phyloP scores from a whole-genome alignment of 2,888 invertebrate genomes.

The Miltochrista miniata region DNA sequence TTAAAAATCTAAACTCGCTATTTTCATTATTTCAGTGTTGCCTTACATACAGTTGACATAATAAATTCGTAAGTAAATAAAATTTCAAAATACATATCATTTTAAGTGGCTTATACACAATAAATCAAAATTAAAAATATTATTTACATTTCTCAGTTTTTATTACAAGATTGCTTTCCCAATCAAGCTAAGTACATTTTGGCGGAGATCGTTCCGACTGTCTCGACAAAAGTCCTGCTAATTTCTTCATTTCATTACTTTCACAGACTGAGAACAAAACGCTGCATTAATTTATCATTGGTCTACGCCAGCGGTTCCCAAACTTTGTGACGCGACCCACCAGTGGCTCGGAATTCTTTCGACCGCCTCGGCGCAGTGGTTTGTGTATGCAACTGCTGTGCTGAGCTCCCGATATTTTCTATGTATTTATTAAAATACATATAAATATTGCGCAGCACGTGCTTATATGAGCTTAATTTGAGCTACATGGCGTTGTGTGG shows the following conservation, averaged over 20 bases:
- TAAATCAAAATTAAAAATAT: constrained; percentile 8
- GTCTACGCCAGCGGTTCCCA: too few relatives aligned
- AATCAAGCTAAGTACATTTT: constrained; percentile 4
- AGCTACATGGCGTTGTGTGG: too few relatives aligned
- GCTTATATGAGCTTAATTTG: too few relatives aligned
- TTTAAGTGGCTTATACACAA: constrained; percentile 14
- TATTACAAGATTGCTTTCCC: background rate
- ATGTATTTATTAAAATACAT: too few relatives aligned
- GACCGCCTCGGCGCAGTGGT: too few relatives aligned
- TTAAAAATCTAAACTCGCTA: constrained; percentile 18
- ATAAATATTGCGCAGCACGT: too few relatives aligned
- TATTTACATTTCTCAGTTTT: constrained; percentile 26
- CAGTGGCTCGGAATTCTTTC: too few relatives aligned
- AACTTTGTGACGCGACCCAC: too few relatives aligned
- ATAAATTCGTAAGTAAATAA: background rate
- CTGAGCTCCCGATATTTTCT: too few relatives aligned
- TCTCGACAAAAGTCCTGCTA: background rate
- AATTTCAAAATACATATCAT: background rate
- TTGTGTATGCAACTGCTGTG: too few relatives aligned
- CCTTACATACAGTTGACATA: background rate
- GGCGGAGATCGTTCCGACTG: background rate
- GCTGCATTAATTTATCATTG: background rate
- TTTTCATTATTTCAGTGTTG: background rate
- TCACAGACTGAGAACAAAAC: constrained; percentile 2
- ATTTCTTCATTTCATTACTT: background rate